phyloP scores from a whole-genome alignment of 2,113 vertebrate genomes.

The Phrynosoma platyrhinos region DNA sequence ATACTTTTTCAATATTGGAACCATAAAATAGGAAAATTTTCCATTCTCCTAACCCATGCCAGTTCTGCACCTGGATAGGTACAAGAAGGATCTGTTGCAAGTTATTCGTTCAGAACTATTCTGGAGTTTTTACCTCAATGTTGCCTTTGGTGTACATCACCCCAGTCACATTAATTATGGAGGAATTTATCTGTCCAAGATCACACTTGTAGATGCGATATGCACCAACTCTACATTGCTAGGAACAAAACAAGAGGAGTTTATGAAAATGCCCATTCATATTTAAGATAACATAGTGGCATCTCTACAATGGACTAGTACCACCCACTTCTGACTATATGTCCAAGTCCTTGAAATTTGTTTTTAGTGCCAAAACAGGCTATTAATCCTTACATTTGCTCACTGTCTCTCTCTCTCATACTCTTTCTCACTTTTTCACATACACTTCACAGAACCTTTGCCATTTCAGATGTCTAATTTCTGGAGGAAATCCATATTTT shows the following conservation, averaged over 20 bases:
- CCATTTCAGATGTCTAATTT: neutral
- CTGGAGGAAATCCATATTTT: neutral
- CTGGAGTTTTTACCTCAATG: conserved; percentile 20
- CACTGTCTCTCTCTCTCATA: too few species aligned
- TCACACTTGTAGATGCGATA: conserved; percentile 12
- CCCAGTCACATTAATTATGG: neutral
- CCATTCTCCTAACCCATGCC: too few species aligned
- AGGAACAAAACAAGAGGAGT: neutral
- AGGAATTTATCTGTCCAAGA: conserved; percentile 20
- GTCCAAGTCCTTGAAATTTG: too few species aligned
- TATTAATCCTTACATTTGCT: neutral
- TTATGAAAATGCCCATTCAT: neutral
- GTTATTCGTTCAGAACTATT: neutral
- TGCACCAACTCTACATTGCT: neutral
- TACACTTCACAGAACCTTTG: neutral
- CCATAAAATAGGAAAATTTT: too few species aligned
- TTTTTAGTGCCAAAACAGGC: neutral
- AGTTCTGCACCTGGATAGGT: neutral
- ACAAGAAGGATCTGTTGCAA: neutral
- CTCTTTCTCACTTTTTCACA: neutral
- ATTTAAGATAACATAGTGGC: neutral
- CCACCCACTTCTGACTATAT: neutral
- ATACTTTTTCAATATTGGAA: too few species aligned
- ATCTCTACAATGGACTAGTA: neutral
- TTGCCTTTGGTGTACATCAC: neutral